A percentile compares a stretch with the other conserved stretches of the same genome.
These are phyloP conservation scores for Herminia tarsipennalis DNA, from an alignment of 2,888 invertebrate species.

Conservation along the genomic window DNA sequence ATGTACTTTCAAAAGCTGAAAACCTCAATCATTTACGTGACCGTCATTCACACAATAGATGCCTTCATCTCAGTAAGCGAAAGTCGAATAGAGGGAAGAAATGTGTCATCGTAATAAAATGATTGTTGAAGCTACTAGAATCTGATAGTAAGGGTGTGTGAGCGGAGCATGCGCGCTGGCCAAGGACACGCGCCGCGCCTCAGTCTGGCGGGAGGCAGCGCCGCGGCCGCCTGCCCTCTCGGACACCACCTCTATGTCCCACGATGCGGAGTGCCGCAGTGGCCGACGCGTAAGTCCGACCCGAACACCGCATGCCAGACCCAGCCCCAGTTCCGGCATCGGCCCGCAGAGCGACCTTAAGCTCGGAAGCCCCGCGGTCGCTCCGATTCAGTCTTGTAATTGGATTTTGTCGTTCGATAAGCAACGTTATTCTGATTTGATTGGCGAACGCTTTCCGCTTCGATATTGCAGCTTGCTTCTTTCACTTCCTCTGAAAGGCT, in stretches of 20 bases:
- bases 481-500: slow-evolving; percentile 63
- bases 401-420: slow-evolving; percentile 82
- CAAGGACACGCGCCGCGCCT: slow-evolving; percentile 81
- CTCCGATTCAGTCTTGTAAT: slow-evolving; percentile 84
- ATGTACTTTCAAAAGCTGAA: slow-evolving; percentile 18
- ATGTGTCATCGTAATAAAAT: slow-evolving; percentile 60
- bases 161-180: slow-evolving; percentile 71
- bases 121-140: slow-evolving; percentile 65
- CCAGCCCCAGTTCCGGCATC: slow-evolving; percentile 62
- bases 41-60: slow-evolving; percentile 24
- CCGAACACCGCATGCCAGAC: slow-evolving; percentile 72
- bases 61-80: slow-evolving; percentile 37
- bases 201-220: slow-evolving; percentile 79
- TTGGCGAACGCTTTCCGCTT: slow-evolving; percentile 81
- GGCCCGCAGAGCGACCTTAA: slow-evolving; percentile 75
- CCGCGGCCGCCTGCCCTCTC: slow-evolving; percentile 69
- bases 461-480: slow-evolving; percentile 78
- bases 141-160: slow-evolving; percentile 71
- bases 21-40: slow-evolving; percentile 10
- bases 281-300: slow-evolving; percentile 64
- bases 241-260: slow-evolving; percentile 50
- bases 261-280: slow-evolving; percentile 76
- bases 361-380: slow-evolving; percentile 79
- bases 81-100: slow-evolving; percentile 53
- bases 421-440: slow-evolving; percentile 78